A percentile compares a stretch with the other conserved stretches of the same genome.
These are phyloP conservation scores for Crax fasciolata DNA, from an alignment of 2,797 vertebrate species.

Conservation along the genomic window DNA sequence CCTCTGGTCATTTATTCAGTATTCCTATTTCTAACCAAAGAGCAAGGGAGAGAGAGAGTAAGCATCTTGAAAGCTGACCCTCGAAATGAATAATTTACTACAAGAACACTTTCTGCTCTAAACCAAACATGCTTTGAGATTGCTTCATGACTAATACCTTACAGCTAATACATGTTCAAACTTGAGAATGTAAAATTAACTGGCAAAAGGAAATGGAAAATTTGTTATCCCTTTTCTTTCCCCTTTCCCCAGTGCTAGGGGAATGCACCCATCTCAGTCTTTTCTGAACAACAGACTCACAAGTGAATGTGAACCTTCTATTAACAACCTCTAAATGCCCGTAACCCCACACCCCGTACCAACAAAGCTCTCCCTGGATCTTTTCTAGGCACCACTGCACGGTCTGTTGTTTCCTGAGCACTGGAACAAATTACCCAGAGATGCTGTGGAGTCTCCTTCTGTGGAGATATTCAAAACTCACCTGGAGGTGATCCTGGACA, in stretches of 20 bases:
- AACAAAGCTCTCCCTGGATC: not conserved
- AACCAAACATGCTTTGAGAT: not conserved
- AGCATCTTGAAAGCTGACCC: not conserved
- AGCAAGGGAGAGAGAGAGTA: not conserved
- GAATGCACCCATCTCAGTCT: not conserved
- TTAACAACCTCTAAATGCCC: not conserved
- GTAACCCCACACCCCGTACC: not conserved
- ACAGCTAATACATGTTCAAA: not conserved
- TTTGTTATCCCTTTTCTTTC: not conserved
- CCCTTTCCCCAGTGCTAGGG: not conserved
- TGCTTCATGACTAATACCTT: not conserved
- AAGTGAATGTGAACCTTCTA: not conserved
- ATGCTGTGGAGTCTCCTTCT: not conserved
- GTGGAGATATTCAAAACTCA: not conserved
- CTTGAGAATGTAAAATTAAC: not conserved
- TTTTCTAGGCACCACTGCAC: not conserved
- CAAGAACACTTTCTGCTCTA: not conserved
- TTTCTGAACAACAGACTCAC: accelerated
- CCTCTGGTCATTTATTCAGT: not conserved
- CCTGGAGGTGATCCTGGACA: no score
- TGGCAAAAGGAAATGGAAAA: not conserved
- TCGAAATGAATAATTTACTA: not conserved
- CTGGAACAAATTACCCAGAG: not conserved
- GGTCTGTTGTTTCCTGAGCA: not conserved
- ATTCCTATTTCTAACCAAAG: not conserved